Evolutionary conservation across 2,888 invertebrate species (phyloP).

Genomic region (Watsonalla binaria): DNA sequence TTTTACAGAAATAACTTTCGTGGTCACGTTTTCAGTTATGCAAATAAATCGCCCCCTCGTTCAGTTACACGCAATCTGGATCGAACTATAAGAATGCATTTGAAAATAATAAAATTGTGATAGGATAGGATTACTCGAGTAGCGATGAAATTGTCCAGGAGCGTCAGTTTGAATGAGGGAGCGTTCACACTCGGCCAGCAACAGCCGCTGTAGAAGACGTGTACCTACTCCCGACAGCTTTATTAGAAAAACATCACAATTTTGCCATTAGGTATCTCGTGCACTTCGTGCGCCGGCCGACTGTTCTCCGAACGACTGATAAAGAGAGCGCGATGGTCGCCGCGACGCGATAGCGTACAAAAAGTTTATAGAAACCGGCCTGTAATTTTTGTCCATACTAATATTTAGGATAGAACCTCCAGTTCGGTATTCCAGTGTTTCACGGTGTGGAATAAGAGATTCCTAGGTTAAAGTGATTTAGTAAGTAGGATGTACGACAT

Average conservation of each 20-base stretch:
- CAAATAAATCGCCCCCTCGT: conserved; percentile 21
- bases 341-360: conserved; percentile 54
- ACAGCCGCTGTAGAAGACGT: conserved; percentile 20
- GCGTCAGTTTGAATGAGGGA: conserved; percentile 27
- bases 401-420: conserved; percentile 64
- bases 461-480: conserved; percentile 74
- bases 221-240: conserved; percentile 29
- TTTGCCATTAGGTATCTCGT: conserved; percentile 66
- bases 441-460: conserved; percentile 72
- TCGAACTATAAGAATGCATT: conserved; percentile 3
- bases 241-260: conserved; percentile 75
- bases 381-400: conserved; percentile 71
- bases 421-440: conserved; percentile 70
- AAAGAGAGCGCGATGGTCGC: conserved; percentile 65
- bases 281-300: conserved; percentile 46
- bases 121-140: conserved; percentile 10
- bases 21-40: conserved; percentile 25
- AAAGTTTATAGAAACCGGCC: conserved; percentile 50
- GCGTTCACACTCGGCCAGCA: conserved; percentile 11
- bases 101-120: neutral
- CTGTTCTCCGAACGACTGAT: conserved; percentile 60
- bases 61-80: conserved; percentile 24
- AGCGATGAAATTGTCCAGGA: conserved; percentile 21
- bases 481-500: conserved; percentile 69
- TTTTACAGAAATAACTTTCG: conserved; percentile 20